Conservation (phyloP, 2,797 vertebrate species). For the Parotocinclus haroldoi region DNA sequence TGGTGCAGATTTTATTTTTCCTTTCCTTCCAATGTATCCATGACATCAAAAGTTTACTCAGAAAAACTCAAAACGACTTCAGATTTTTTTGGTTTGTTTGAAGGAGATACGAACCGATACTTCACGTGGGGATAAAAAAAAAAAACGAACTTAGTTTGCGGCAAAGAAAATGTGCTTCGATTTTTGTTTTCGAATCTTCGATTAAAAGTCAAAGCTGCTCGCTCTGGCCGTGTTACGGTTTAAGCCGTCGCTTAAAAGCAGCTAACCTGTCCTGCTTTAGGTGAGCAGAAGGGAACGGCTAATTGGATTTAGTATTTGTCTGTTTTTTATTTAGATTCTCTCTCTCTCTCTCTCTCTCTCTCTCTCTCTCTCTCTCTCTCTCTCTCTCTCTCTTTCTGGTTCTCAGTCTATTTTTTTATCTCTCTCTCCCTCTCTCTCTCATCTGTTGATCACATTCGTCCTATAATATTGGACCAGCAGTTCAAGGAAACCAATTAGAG, state of each 20-base stretch:
- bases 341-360: constrained; percentile 9
- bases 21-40: too few species aligned
- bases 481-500: not conserved
- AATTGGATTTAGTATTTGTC: constrained; percentile 47
- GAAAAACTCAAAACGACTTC: too few species aligned
- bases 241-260: constrained; percentile 11
- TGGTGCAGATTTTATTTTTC: too few species aligned
- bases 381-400: not conserved
- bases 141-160: too few species aligned
- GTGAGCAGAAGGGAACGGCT: constrained; percentile 39
- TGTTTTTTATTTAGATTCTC: constrained; percentile 21
- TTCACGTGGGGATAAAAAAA: too few species aligned
- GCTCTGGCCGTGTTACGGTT: not conserved
- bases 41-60: too few species aligned
- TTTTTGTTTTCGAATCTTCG: too few species aligned
- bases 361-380: not conserved
- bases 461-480: not conserved
- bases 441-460: not conserved
- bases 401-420: not conserved
- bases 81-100: too few species aligned
- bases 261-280: not conserved
- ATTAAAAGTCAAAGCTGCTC: too few species aligned
- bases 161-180: too few species aligned
- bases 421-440: not conserved
- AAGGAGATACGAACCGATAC: too few species aligned